A percentile compares a stretch with the other conserved stretches of the same genome.
phyloP scores from a whole-genome alignment of 2,888 invertebrate genomes.

The Chesias legatella region DNA sequence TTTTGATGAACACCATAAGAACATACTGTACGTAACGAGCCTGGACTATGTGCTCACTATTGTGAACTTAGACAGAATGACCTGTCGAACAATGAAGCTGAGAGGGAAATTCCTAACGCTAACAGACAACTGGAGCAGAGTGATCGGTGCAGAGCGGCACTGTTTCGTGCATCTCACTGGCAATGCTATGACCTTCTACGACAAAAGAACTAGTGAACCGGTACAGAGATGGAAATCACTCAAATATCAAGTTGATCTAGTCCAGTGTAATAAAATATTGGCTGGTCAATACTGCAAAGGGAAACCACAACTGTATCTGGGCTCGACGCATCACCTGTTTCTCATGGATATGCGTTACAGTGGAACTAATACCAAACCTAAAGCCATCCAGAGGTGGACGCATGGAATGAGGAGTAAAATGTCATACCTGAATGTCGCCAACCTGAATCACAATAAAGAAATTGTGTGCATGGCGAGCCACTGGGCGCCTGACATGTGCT shows the following conservation, averaged over 20 bases:
- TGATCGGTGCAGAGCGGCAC: constrained; percentile 53
- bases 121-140: constrained; percentile 63
- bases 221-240: constrained; percentile 47
- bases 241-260: constrained; percentile 46
- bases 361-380: constrained; percentile 37
- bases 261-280: constrained; percentile 54
- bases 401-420: constrained; percentile 78
- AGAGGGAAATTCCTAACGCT: constrained; percentile 39
- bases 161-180: constrained; percentile 54
- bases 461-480: constrained; percentile 62
- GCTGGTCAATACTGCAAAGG: constrained; percentile 49
- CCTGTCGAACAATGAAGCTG: constrained; percentile 49
- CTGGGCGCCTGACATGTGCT: constrained; percentile 66
- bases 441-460: constrained; percentile 57
- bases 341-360: constrained; percentile 56
- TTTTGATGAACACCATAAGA: constrained; percentile 61
- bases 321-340: constrained; percentile 61
- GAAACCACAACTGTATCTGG: constrained; percentile 52
- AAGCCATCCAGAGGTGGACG: constrained; percentile 75
- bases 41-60: constrained; percentile 55
- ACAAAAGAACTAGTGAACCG: constrained; percentile 55
- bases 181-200: constrained; percentile 56
- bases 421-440: constrained; percentile 55
- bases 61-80: constrained; percentile 62
- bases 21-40: constrained; percentile 59